Conservation (phyloP, 2,888 invertebrate species). For the Elysia crispata region DNA sequence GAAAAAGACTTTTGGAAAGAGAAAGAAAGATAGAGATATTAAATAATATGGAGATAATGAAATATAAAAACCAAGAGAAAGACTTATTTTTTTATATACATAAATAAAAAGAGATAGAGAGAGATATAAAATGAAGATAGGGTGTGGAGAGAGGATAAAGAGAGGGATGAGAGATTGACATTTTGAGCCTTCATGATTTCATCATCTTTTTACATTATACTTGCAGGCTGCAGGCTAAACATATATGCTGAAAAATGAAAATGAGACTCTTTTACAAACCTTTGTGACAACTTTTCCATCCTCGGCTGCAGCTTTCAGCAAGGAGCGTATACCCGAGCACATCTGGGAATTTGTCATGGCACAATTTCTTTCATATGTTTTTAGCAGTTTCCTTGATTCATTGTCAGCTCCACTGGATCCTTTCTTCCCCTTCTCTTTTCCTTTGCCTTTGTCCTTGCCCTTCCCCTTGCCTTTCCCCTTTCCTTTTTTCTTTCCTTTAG, state of each 20-base stretch:
- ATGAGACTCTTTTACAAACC: slow-evolving; percentile 51
- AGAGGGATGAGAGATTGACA: background rate
- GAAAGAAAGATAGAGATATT: too few species aligned
- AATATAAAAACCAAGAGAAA: too few species aligned
- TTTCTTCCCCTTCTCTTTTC: slow-evolving; percentile 56
- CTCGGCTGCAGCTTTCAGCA: slow-evolving; percentile 62
- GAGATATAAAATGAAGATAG: too few species aligned
- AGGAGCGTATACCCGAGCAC: slow-evolving; percentile 63
- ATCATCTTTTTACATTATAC: background rate
- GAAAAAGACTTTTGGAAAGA: too few species aligned
- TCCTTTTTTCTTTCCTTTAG: slow-evolving; percentile 46
- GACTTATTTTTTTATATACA: too few species aligned
- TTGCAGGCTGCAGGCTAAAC: background rate
- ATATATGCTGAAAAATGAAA: background rate
- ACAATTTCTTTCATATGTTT: slow-evolving; percentile 68
- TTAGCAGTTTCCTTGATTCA: slow-evolving; percentile 62
- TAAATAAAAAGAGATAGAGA: too few species aligned
- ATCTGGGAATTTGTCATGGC: slow-evolving; percentile 63
- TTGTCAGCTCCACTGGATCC: slow-evolving; percentile 59
- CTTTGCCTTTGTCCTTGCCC: slow-evolving; percentile 57
- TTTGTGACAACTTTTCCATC: slow-evolving; percentile 62
- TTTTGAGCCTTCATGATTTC: background rate
- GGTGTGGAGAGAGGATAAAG: too few species aligned
- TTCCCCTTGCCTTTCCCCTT: slow-evolving; percentile 50
- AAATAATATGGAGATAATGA: too few species aligned